These are phyloP conservation scores for Philereme transversata DNA, from an alignment of 2,888 invertebrate species.

Conservation along the genomic window DNA sequence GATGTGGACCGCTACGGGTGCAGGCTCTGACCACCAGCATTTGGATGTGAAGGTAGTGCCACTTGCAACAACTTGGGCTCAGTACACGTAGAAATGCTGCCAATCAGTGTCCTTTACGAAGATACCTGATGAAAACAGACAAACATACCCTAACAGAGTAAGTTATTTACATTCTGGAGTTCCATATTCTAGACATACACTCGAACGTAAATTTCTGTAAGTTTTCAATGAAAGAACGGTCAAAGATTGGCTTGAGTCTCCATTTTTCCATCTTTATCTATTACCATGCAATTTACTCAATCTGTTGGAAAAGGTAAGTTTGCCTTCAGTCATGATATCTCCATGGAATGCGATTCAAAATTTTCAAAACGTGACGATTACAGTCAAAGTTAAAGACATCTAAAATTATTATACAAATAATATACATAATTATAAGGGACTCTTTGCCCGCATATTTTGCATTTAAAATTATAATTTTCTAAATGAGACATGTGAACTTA, in stretches of 20 bases:
- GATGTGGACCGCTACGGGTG: conserved; percentile 8
- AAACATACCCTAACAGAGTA: no score
- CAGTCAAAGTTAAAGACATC: conserved; percentile 35
- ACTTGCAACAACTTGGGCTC: background rate
- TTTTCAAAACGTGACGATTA: conserved; percentile 25
- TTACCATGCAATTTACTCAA: background rate
- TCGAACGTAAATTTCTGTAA: no score
- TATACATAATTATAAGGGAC: conserved; percentile 54
- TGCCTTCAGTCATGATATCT: conserved; percentile 6
- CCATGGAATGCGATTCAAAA: conserved; percentile 37
- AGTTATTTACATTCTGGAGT: no score
- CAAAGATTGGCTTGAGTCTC: no score
- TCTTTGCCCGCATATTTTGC: conserved; percentile 60
- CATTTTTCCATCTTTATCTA: no score
- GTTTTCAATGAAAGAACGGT: no score
- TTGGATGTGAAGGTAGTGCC: background rate
- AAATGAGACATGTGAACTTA: conserved; percentile 66
- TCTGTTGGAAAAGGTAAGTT: no score
- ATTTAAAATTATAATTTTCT: conserved; percentile 57
- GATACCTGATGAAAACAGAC: conserved; percentile 3
- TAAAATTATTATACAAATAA: conserved; percentile 40
- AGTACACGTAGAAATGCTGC: background rate
- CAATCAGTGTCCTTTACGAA: conserved; percentile 12
- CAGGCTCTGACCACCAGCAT: conserved; percentile 2
- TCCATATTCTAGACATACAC: no score